Base-by-base conservation (phyloP, 37 sponge, comb jelly and placozoan genomes). In the Chondrilla cf. caribensis region DNA sequence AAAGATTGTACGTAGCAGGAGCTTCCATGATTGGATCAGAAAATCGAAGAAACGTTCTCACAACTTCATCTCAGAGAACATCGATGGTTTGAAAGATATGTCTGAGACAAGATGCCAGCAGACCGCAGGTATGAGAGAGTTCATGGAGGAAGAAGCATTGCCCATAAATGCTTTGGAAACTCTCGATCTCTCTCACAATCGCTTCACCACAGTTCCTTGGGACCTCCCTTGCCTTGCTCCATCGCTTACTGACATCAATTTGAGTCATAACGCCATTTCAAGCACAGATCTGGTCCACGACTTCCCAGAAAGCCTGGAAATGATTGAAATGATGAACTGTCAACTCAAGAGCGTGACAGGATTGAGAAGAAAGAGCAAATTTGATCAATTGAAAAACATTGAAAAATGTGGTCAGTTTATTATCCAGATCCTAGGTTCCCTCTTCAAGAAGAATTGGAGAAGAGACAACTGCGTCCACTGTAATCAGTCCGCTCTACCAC, bases 181-280 rank as follows among this genome's bases (percentile, higher is more conserved):
- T 11, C 82, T 94, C 25, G 86, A 94, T 33, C 66, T 94, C 9
- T 86, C 92, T 17, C 42, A 82, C 51, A 94, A 94, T 79, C 25
- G 29, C 18, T 90, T 94, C 68, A 67, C 43, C 14, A 44, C 58
- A 33, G 2, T 94, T 22, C 95, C 95, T 0, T 81, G 79, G 79
- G 87, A 88, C 42, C 81, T 94, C 21, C 79, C 87, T 36, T 94
- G 95, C 55, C 39, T 94, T 9, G 89, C 86, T 3, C 92, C 95
- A 47, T 41, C 85, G 33, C 95, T 94, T 17, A 25, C 81, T 38
- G 81, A 83, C 70, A 54, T 94, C 5, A 68, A 88, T 41, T 17
- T 90, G 31, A 68, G 70, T 14, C 36, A 32, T 38, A 91, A 90
- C 57, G 3, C 2, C 2, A 73, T 93, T 11, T n/a, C 24, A 0